phyloP scores from a whole-genome alignment of 2,797 vertebrate genomes.

The Alca torda region DNA sequence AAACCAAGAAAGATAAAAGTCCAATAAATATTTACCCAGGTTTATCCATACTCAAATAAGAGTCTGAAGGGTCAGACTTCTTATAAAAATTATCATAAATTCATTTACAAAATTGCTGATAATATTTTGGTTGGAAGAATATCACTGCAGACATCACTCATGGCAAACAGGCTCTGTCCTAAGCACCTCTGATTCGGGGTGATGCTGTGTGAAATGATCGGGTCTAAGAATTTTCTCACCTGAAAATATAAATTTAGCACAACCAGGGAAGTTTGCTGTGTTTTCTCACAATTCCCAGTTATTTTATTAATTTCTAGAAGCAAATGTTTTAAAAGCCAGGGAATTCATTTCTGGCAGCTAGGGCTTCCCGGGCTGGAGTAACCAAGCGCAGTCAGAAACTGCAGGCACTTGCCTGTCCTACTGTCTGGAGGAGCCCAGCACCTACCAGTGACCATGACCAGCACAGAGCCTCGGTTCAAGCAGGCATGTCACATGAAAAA shows the following conservation, averaged over 20 bases:
- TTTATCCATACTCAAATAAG: neutral
- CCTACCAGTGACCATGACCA: neutral
- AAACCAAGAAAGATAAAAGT: neutral
- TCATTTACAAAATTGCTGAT: neutral
- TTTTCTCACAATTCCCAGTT: neutral
- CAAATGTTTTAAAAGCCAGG: neutral
- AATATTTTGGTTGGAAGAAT: neutral
- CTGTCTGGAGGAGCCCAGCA: neutral
- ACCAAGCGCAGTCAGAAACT: neutral
- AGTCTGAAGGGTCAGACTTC: neutral
- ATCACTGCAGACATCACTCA: neutral
- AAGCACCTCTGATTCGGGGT: neutral
- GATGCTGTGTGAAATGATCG: neutral
- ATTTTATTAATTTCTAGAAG: neutral
- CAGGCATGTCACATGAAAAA: neutral
- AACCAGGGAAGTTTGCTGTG: neutral
- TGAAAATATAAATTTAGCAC: neutral
- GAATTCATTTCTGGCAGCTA: neutral
- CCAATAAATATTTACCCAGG: neutral
- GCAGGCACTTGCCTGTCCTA: too few relatives aligned
- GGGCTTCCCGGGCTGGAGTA: neutral
- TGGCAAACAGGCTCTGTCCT: neutral
- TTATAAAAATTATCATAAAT: neutral
- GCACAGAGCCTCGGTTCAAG: neutral
- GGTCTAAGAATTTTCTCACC: neutral